Base-by-base conservation (phyloP, 2,888 invertebrate species). In the Cremastobaeus sp. region DNA sequence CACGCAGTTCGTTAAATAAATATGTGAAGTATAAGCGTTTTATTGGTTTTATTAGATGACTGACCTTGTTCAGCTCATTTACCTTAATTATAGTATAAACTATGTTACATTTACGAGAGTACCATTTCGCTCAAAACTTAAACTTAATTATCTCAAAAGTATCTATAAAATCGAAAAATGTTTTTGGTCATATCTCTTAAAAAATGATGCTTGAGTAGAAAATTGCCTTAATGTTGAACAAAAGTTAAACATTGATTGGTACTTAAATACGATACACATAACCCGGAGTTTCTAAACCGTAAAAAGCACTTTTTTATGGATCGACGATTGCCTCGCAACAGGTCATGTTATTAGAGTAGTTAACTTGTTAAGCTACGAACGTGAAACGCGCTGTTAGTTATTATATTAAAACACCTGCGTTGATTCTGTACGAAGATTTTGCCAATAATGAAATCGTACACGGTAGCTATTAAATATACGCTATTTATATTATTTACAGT, bases 11-110 rank as follows among this genome's bases (percentile, higher is more conserved):
- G n/a, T n/a, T n/a, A n/a, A n/a, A n/a, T n/a, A n/a, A n/a, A n/a
- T n/a, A n/a, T n/a, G 25, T 9, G 18, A 15, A 59, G 45, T 37
- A 45, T 57, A 64, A 68, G 52, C 8, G 57, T 66, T 74, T 70
- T 70, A 74, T 71, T 70, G 70, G 74, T 70, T 74, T 74, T 74
- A 71, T 74, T 74, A 48, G 70, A 57, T 57, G 74, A 74, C 70
- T 71, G 74, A 66, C 74, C 74, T 74, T 74, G 74, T 57, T 71
- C 21, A 66, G 52, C 48, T 66, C 66, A 74, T 74, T 70, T 71
- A 66, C 70, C 66, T 74, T 74, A 74, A 71, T 75, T 75, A 62
- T 68, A 62, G 62, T 71, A 70, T 75, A 66, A 71, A 66, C 62
- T 64, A 57, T 70, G 70, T 70, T 70, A 70, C 74, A 70, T 70